phyloP scores from a whole-genome alignment of 2,113 vertebrate genomes.

The Dryoscopus gambensis region DNA sequence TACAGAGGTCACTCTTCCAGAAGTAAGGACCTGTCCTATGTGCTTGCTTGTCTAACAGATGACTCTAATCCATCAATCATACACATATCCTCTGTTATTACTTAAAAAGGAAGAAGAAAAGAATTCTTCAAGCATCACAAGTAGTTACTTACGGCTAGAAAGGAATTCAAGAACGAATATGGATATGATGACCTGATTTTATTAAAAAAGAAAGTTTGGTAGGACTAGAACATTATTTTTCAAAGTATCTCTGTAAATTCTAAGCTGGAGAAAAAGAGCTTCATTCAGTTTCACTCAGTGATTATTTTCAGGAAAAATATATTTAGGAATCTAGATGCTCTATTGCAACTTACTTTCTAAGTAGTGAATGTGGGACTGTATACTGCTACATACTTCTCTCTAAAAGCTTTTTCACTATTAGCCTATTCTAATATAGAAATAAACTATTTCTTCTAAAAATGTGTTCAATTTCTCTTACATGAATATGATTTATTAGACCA shows the following conservation, averaged over 20 bases:
- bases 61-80: not conserved
- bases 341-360: not conserved
- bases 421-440: not conserved
- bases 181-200: not conserved
- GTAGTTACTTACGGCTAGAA: not conserved
- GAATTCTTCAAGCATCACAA: not conserved
- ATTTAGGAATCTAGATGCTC: not conserved
- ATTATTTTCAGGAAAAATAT: not conserved
- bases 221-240: not conserved
- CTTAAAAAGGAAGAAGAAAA: not conserved
- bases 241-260: not conserved
- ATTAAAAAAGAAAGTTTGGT: not conserved
- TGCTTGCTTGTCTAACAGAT: not conserved
- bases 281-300: not conserved
- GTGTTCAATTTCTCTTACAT: not conserved
- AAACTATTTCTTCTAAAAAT: not conserved
- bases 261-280: not conserved
- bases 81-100: not conserved
- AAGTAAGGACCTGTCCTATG: not conserved
- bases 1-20: not conserved
- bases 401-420: not conserved
- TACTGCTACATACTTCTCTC: rapidly evolving
- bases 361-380: not conserved
- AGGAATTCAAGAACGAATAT: not conserved
- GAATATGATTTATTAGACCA: not conserved